A percentile compares a stretch with the other conserved stretches of the same genome.
Conservation (phyloP, 2,113 vertebrate species). For the Dicaeum eximium region DNA sequence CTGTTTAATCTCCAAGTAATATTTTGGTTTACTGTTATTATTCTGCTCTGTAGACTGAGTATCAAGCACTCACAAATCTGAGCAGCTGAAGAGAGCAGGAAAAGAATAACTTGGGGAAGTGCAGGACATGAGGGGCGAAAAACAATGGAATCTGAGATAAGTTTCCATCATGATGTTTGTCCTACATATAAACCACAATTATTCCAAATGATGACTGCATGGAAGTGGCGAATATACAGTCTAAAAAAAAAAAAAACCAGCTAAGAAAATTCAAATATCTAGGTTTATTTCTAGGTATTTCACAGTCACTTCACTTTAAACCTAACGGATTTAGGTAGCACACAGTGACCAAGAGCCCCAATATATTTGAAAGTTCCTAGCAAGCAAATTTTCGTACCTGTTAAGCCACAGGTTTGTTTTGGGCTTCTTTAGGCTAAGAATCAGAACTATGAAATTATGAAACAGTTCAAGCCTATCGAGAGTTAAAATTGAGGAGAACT, state of each 20-base stretch:
- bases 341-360: background rate
- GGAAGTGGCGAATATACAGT: background rate
- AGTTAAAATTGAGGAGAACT: background rate
- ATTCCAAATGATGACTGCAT: background rate
- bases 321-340: background rate
- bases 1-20: background rate
- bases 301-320: background rate
- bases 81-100: background rate
- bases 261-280: background rate
- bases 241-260: background rate
- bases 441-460: background rate
- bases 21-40: background rate
- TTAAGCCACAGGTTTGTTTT: background rate
- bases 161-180: background rate
- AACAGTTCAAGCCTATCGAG: background rate
- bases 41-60: background rate
- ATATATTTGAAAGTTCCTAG: background rate
- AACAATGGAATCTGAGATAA: background rate
- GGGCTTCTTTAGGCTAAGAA: background rate
- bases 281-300: background rate
- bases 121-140: background rate
- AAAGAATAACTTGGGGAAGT: background rate
- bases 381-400: background rate
- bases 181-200: background rate
- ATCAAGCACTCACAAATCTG: background rate